These are phyloP conservation scores for Paratrypauchen microcephalus DNA, from an alignment of 2,797 vertebrate genomes.

Conservation along the genomic window DNA sequence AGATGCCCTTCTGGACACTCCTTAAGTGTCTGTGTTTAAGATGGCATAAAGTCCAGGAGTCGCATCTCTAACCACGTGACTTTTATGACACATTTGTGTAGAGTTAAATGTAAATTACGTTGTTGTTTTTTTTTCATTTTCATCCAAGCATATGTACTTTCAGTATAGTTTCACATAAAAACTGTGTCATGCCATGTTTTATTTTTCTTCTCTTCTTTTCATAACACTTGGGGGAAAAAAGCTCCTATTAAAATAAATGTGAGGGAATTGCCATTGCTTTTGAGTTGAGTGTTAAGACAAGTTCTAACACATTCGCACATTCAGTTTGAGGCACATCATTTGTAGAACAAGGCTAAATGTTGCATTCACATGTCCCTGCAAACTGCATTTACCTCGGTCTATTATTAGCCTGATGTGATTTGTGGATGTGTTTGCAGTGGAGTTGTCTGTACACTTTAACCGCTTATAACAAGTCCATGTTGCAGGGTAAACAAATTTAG, in stretches of 20 bases:
- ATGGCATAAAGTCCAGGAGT: background rate
- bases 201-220: too few species aligned
- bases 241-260: background rate
- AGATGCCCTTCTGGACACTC: background rate
- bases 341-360: background rate
- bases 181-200: too few species aligned
- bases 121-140: too few species aligned
- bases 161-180: too few species aligned
- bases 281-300: background rate
- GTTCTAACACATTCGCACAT: background rate
- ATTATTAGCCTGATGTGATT: constrained; percentile 6
- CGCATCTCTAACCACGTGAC: too few species aligned
- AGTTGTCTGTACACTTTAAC: background rate
- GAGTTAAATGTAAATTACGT: too few species aligned
- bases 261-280: background rate
- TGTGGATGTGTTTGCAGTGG: background rate
- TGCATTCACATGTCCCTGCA: background rate
- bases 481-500: background rate
- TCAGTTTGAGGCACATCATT: background rate
- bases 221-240: too few species aligned
- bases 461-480: background rate
- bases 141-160: too few species aligned
- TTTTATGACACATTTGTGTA: too few species aligned
- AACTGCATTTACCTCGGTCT: background rate
- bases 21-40: background rate